phyloP scores from a whole-genome alignment of 92 coral and sea anemone species.

The Metridium senile region DNA sequence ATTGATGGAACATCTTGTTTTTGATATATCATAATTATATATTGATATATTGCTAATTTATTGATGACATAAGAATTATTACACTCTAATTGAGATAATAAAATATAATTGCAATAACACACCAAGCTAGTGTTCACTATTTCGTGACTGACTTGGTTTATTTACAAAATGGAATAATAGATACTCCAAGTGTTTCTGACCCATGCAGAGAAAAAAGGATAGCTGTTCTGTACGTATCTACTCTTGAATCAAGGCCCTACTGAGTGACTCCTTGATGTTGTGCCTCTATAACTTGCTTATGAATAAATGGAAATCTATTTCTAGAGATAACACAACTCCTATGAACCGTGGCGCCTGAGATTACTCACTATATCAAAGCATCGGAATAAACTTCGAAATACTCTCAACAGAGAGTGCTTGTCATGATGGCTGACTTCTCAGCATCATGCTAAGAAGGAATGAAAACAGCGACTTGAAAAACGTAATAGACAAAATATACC shows the following conservation, averaged over 20 bases:
- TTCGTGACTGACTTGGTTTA: background rate
- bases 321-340: background rate
- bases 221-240: background rate
- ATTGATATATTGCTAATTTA: too few relatives aligned
- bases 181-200: background rate
- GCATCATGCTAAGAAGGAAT: conserved; percentile 26
- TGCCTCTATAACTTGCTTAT: background rate
- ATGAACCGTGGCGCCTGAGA: conserved; percentile 11
- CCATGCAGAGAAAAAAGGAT: background rate
- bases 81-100: too few relatives aligned
- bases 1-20: too few relatives aligned
- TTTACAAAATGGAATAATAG: background rate
- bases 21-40: too few relatives aligned
- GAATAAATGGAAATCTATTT: conserved; percentile 18
- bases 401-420: background rate
- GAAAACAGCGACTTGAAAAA: conserved; percentile 28
- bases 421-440: conserved; percentile 10
- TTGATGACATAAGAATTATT: too few relatives aligned
- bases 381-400: background rate
- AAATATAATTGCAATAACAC: too few relatives aligned
- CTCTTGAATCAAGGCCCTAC: conserved; percentile 1
- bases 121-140: too few relatives aligned
- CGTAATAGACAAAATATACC: conserved; percentile 4
- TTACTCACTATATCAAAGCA: conserved; percentile 1
- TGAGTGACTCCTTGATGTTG: background rate